Base-by-base conservation (phyloP, 2,113 vertebrate species). In the Antigone vipio region DNA sequence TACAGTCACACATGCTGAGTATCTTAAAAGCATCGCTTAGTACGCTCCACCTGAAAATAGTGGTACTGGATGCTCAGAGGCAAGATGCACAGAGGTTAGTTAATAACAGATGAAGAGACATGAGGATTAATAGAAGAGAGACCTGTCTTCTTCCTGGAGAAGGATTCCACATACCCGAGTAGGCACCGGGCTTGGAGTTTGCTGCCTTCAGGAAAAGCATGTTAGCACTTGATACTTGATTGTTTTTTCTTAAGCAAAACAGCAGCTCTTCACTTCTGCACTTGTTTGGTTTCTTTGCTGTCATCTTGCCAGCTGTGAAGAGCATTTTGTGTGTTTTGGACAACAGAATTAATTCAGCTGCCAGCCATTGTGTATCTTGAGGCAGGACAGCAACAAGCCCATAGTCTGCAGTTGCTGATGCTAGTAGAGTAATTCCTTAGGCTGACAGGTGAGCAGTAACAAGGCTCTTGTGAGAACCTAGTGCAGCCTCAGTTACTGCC, bases 41-140 rank as follows among this genome's bases (percentile, higher is more conserved):
- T 18, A 1, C 22, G 6, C 26, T 14, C 64, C 34, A 0, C 3
- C 29, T 38, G 76, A 0, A 53, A 44, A 52, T 5, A 12, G 9
- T 60, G 13, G 26, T 18, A 2, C 23, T 4, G 69, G 4, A 7
- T 45, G 71, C 75, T 44, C 72, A 2, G 53, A 44, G 35, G 5
- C 20, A 53, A 18, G 29, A 1, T 6, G 17, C 32, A 29, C 55
- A 7, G 23, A 17, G 30, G 26, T 15, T 53, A 9, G 4, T 26
- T 17, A 6, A 4, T 9, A 20, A 40, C 7, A 35, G 30, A 6
- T 19, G 17, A 9, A 19, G 24, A 27, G 22, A 17, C 2, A 38
- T 30, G 16, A 66, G 13, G 10, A 9, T 18, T 24, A 9, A 38
- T 30, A 2, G 13, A 17, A 22, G 50, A 68, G 23, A 47, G 4